Base-by-base conservation (phyloP, 2,113 vertebrate species). In the Gallinago paraguaiae region DNA sequence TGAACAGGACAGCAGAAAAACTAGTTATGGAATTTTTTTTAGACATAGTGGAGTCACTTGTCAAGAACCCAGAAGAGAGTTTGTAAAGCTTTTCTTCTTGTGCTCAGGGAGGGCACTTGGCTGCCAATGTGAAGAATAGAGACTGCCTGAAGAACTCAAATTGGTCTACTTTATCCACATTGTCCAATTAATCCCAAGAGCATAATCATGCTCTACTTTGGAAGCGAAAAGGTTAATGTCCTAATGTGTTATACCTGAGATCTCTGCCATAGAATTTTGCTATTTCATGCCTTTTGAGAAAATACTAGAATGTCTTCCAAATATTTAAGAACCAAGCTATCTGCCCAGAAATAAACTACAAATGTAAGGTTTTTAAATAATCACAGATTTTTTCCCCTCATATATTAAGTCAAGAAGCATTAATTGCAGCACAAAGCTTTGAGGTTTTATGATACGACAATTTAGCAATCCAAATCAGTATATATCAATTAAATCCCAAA, bases 401-500 rank as follows among this genome's bases (percentile, higher is more conserved):
- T 31, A 60, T 4, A 12, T 91, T 60, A 88, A 78, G 39, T 86
- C 93, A 86, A 82, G 56, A 91, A 41, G 9, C 9, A 84, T 91
- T 86, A 95, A 84, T 68, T 53, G 64, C 23, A 76, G 56, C 16
- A 82, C 16, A 90, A 79, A 85, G 18, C 20, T 79, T 69, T 88
- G 69, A 48, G 54, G 23, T 69, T 80, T 60, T 2, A 3, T 79
- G 57, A 48, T 57, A 37, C 18, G 33, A 60, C 82, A 90, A 54
- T 7, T 82, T 35, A 90, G 48, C 63, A 69, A 56, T 76, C 33
- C 25, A 69, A 85, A 92, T 50, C 25, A 68, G 35, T 17, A 51
- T 18, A 87, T 76, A 48, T 85, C 65, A 75, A n/a, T 83, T 80
- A 89, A 90, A 88, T n/a, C 25, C 89, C 14, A 87, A 87, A 63